These are phyloP conservation scores for Aphelenchoides fujianensis DNA, from an alignment of 1,140 invertebrate genomes.

Conservation along the genomic window DNA sequence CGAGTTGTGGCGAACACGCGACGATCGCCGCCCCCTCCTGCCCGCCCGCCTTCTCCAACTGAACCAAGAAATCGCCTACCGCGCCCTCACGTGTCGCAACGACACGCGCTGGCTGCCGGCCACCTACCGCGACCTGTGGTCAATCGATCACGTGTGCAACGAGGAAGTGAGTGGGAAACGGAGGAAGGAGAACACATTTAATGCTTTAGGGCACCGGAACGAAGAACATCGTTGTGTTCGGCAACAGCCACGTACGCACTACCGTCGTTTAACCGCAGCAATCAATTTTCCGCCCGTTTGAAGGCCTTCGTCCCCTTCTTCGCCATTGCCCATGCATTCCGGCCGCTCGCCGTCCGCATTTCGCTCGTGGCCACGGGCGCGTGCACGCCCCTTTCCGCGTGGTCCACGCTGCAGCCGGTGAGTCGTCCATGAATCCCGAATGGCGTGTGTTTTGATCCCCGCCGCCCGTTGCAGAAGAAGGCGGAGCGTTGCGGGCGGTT, in stretches of 20 bases:
- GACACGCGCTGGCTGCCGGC: neutral
- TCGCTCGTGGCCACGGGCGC: neutral
- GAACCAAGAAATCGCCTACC: neutral
- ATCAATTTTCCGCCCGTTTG: too few relatives aligned
- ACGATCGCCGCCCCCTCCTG: neutral
- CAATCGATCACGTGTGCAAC: neutral
- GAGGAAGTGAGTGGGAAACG: too few relatives aligned
- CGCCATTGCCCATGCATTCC: neutral
- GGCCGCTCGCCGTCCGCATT: neutral
- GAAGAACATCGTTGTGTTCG: neutral
- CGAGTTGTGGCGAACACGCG: neutral
- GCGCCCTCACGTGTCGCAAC: neutral
- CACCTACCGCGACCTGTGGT: neutral
- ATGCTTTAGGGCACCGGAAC: neutral
- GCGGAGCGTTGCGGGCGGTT: neutral
- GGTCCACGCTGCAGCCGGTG: neutral
- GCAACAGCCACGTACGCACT: neutral
- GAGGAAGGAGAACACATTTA: too few relatives aligned
- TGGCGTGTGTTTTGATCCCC: neutral
- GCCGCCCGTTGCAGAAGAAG: neutral
- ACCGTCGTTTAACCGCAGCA: too few relatives aligned
- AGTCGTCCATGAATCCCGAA: too few relatives aligned
- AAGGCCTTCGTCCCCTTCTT: neutral
- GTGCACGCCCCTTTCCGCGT: neutral
- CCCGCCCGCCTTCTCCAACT: neutral